phyloP scores from a whole-genome alignment of 1,140 invertebrate genomes.

The Periplaneta americana region DNA sequence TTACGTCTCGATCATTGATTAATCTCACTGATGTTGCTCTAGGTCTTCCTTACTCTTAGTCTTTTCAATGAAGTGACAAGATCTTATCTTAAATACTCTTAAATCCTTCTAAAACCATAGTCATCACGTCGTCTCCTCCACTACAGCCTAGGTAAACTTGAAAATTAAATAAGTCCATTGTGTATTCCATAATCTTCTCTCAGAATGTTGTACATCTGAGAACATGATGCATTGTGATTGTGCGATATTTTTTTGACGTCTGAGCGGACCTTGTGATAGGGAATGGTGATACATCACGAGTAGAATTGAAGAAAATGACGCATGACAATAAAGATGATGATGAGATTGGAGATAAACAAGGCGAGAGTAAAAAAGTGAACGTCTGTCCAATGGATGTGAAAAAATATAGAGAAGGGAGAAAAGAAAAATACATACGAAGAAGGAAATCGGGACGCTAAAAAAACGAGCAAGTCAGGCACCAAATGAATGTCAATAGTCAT shows the following conservation, averaged over 20 bases:
- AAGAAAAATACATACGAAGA: not conserved
- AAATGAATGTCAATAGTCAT: not conserved
- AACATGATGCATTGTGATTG: not conserved
- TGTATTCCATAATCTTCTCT: too few species aligned
- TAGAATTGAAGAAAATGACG: not conserved
- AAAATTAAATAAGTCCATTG: too few species aligned
- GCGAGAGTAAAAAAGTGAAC: not conserved
- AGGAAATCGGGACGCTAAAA: not conserved
- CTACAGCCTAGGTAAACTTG: too few species aligned
- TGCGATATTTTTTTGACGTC: not conserved
- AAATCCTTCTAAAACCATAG: too few species aligned
- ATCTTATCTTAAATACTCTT: too few species aligned
- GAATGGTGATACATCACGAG: not conserved
- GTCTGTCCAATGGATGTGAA: not conserved
- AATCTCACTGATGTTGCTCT: too few species aligned
- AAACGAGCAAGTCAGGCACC: not conserved
- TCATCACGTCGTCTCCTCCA: too few species aligned
- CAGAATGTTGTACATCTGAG: not conserved
- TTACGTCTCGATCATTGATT: too few species aligned
- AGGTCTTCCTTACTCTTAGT: too few species aligned
- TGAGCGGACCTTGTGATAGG: not conserved
- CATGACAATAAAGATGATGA: not conserved
- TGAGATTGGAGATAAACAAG: not conserved
- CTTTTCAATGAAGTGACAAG: too few species aligned
- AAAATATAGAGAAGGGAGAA: not conserved